Base-by-base conservation (phyloP, 2,797 vertebrate species). In the Eulemur mongoz region DNA sequence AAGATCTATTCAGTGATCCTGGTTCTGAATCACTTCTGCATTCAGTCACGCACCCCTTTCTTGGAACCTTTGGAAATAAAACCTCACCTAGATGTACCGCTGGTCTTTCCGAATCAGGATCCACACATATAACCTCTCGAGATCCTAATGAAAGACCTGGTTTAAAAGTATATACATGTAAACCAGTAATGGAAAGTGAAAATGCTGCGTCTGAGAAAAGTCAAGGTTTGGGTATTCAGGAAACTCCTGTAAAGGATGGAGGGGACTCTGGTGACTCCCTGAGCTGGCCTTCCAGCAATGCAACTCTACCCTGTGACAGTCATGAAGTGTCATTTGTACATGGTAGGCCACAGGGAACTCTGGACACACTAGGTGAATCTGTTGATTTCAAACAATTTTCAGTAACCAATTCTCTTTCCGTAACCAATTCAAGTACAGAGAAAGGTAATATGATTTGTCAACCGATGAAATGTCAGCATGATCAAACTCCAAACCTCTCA, bases 231-330 rank as follows among this genome's bases (percentile, higher is more conserved):
- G 95, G 98, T 73, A 72, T 98, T 63, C 98, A 98, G 95, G 99
- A 99, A 95, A 82, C 98, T 86, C 99, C 99, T 1, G 99, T 99
- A 73, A 98, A 98, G 94, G 99, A 99, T 14, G 98, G 97, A 70
- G 97, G 97, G 43, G 98, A 97, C 75, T 81, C 63, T 0, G 2
- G 67, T 10, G 38, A 86, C 59, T 98, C 91, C 27, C 93, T 96
- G 2, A 98, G 98, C 81, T 99, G 99, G 99, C 99, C 98, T 95
- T 89, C 98, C 96, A 98, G 35, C 75, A 98, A 95, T 45, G 97
- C 91, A 20, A 98, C 98, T 95, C 92, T 98, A 0, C 94, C 96
- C 30, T 57, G 94, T 7, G 94, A 83, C 57, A 23, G 48, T 52
- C 96, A 67, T 0, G 80, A 97, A 10, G 82, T 1, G 1, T 94